Evolutionary conservation across 2,113 vertebrate species (phyloP), one percentile per base, ranked within the genome.

Genomic region (Onychorhynchus coronatus): DNA sequence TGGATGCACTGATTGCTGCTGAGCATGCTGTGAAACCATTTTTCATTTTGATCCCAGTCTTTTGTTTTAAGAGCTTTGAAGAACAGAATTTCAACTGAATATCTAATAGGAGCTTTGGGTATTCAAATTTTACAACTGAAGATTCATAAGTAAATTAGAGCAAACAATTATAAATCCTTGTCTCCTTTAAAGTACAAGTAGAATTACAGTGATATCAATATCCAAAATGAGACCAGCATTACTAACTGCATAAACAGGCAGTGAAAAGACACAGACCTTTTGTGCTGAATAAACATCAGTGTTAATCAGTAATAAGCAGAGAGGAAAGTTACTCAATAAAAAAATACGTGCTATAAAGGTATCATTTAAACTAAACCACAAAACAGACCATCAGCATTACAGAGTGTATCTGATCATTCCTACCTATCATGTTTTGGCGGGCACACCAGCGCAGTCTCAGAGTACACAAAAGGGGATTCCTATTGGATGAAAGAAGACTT

Each of bases 131-230:
- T 21, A 65, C 23, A 71, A 77, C 30, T 85, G 55, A 94, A 81
- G 79, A 88, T 49, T 86, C 68, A 55, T 62, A 93, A 80, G 55
- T 35, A 87, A 89, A 91, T 93, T 81, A 93, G 27, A 82, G 56
- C 22, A 67, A 91, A 58, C 80, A 78, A 65, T 58, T 86, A 83
- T 39, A 93, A 92, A 81, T 74, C 35, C 22, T 66, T 49, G 27
- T 65, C 68, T 87, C 35, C 73, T 94, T 89, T 63, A 75, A 95
- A 87, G 71, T 3, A 78, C 30, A 84, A 89, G 47, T 81, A 66
- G 67, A 50, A 71, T 67, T 74, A 91, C 22, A 44, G 39, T 68
- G 71, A 58, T 14, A 78, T 44, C 52, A 87, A 23, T 46, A 93
- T 79, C 33, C 75, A 63, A 89, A 92, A 84, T 33, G 30, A 94